Evolutionary conservation across 2,797 vertebrate species (phyloP).

Genomic region (Lithobates pipiens): DNA sequence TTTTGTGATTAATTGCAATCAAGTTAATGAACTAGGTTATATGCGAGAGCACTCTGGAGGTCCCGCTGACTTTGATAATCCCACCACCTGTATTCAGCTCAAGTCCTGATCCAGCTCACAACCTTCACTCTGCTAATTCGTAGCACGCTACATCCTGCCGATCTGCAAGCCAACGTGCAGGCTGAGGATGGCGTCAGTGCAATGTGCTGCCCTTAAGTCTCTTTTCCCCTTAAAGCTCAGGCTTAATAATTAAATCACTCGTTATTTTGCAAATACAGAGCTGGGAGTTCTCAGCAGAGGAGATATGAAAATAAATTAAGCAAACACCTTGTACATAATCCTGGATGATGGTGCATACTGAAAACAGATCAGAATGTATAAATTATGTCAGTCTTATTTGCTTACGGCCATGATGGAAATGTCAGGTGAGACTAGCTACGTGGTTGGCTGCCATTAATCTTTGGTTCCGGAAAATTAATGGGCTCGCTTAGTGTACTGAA

Average conservation of each 20-base stretch:
- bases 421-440: slow-evolving; percentile 6
- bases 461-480: background rate
- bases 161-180: background rate
- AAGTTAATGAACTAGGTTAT: slow-evolving; percentile 40
- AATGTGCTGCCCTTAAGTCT: slow-evolving; percentile 3
- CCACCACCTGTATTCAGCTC: slow-evolving; percentile 39
- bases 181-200: background rate
- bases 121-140: slow-evolving; percentile 9
- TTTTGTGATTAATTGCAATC: slow-evolving; percentile 55
- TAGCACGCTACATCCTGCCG: background rate
- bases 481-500: background rate
- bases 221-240: slow-evolving; percentile 15
- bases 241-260: slow-evolving; percentile 51
- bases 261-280: slow-evolving; percentile 46
- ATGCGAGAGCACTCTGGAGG: slow-evolving; percentile 14
- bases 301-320: slow-evolving; percentile 40
- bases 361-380: slow-evolving; percentile 37
- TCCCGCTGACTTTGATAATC: slow-evolving; percentile 43
- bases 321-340: slow-evolving; percentile 51
- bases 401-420: slow-evolving; percentile 24
- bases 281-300: slow-evolving; percentile 9
- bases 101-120: background rate
- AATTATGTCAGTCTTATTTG: slow-evolving; percentile 47
- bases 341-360: slow-evolving; percentile 41
- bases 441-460: background rate